These are phyloP conservation scores for Potorous gilbertii DNA, from an alignment of 2,797 vertebrate genomes.

Conservation along the genomic window DNA sequence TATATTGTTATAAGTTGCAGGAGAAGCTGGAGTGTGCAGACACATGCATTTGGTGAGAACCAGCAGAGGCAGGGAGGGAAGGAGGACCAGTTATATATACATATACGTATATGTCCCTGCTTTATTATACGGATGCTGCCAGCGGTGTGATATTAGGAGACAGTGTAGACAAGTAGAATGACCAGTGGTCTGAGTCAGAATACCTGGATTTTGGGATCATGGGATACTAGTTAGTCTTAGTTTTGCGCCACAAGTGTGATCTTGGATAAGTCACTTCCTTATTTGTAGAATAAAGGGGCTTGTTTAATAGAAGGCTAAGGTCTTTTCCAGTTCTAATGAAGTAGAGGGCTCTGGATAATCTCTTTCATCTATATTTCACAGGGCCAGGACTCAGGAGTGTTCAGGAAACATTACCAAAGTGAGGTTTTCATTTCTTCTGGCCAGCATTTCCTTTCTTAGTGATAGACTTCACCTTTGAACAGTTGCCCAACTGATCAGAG, in stretches of 20 bases:
- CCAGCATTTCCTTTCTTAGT: constrained; percentile 2
- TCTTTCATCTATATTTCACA: neutral
- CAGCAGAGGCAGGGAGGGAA: neutral
- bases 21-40: neutral
- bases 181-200: neutral
- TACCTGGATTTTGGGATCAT: neutral
- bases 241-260: neutral
- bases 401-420: neutral
- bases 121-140: neutral
- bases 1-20: neutral
- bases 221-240: neutral
- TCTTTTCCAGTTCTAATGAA: neutral
- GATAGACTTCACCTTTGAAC: neutral
- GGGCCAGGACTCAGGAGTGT: neutral
- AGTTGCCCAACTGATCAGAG: neutral
- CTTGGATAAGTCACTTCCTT: neutral
- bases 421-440: neutral
- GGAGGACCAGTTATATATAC: neutral
- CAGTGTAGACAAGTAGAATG: neutral
- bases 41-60: neutral
- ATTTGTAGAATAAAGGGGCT: neutral
- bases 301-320: neutral
- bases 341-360: neutral
- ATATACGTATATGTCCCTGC: neutral
- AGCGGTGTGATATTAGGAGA: neutral